A percentile compares a stretch with the other conserved stretches of the same genome.
phyloP scores from a whole-genome alignment of 2,888 invertebrate species.

The Morpho helenor region DNA sequence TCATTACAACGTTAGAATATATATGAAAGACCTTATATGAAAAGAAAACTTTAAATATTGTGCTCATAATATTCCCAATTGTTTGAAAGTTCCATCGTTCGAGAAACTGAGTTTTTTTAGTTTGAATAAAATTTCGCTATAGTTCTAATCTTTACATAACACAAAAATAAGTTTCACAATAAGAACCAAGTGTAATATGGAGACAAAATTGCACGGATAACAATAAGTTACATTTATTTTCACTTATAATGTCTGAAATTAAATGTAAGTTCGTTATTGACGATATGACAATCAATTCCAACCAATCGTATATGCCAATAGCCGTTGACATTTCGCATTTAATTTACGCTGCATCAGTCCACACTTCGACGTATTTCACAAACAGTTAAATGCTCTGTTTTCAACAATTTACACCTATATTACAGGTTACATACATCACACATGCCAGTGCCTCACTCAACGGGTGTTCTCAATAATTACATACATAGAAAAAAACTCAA shows the following conservation, averaged over 20 bases:
- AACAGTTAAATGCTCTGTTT: conserved; percentile 56
- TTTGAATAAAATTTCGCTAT: too few species aligned
- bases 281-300: conserved; percentile 1
- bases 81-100: too few species aligned
- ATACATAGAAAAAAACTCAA: conserved; percentile 53
- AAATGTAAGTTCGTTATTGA: not conserved
- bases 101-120: too few species aligned
- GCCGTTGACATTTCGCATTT: not conserved
- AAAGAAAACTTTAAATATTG: too few species aligned
- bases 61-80: too few species aligned
- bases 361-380: conserved; percentile 28
- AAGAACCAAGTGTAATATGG: conserved; percentile 10
- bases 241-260: not conserved
- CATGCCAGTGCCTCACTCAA: conserved; percentile 67
- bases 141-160: not conserved
- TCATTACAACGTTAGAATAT: too few species aligned
- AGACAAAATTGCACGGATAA: not conserved
- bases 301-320: conserved; percentile 1
- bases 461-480: conserved; percentile 51
- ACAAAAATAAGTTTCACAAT: conserved; percentile 3
- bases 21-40: too few species aligned
- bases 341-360: conserved; percentile 1
- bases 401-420: conserved; percentile 41
- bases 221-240: not conserved
- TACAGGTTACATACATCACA: conserved; percentile 34